Evolutionary conservation across 1,140 invertebrate species (phyloP), one percentile per base, ranked within the genome.

Genomic region (Drosophila mayri): DNA sequence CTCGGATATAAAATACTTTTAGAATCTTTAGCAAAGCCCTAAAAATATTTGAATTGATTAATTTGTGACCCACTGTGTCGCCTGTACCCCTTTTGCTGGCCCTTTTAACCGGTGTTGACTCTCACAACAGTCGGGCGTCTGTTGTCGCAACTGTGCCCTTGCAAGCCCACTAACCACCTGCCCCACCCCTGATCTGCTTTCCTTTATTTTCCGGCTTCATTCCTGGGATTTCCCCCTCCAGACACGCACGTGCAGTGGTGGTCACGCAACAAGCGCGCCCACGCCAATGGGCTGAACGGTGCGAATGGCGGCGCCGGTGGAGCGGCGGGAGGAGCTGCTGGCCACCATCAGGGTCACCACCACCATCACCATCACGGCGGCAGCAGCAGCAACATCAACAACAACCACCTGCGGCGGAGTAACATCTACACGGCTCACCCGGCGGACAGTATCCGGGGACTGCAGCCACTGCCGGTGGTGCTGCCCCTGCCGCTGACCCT

Each of bases 161-260:
- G 47, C 57, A 46, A 54, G 52, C 68, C 66, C 28, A 72, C 22
- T 63, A 43, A 46, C 58, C 35, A 50, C 57, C 40, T 55, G 44
- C 32, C 32, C 52, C 14, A 1, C 32, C 25, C 25, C 25, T 3
- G 41, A 22, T 38, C 8, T 54, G 32, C n/a, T 40, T n/a, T 49
- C n/a, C 28, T 59, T 43, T 60, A 18, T 59, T 78, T 81, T 75
- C 50, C 65, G 54, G 47, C 25, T 38, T 30, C 44, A n/a, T 25
- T 61, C 28, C 41, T 41, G 40, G 44, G 52, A 55, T 25, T 55
- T n/a, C 46, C 25, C 54, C 38, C 63, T 81, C 50, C 76, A 92
- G 91, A 92, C 66, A 92, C 91, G 52, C 91, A 92, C 65, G 91
- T 92, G 59, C 91, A 92, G 60, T 92, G 91, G 91, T 92, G 91